These are phyloP conservation scores for Anguilla pacifica DNA, from an alignment of 2,797 vertebrate genomes.

Conservation along the genomic window DNA sequence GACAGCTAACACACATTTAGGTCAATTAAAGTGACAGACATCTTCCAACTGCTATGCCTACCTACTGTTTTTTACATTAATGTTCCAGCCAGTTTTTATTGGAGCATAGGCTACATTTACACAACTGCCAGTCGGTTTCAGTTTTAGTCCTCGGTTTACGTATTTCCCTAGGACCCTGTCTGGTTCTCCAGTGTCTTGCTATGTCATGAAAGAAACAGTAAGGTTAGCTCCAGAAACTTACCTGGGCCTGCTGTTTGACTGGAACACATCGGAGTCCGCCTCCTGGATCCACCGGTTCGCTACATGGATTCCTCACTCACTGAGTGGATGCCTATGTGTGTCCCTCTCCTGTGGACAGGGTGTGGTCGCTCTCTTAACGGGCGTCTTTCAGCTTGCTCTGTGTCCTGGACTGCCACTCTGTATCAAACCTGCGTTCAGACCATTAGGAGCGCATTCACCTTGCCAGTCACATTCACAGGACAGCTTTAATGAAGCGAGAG, in stretches of 20 bases:
- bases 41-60: neutral
- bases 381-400: neutral
- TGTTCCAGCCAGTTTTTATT: neutral
- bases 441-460: neutral
- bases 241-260: neutral
- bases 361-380: neutral
- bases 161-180: neutral
- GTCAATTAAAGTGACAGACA: neutral
- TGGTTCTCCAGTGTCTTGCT: neutral
- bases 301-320: neutral
- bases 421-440: neutral
- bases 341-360: neutral
- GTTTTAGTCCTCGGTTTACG: neutral
- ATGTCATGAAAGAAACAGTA: neutral
- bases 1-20: neutral
- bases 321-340: neutral
- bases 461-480: neutral
- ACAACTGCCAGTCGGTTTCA: neutral
- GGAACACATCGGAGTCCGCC: neutral
- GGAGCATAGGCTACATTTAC: neutral
- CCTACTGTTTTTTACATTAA: neutral
- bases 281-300: neutral
- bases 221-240: neutral
- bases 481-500: neutral
- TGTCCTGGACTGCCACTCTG: neutral